phyloP scores from a whole-genome alignment of 2,888 invertebrate genomes.

The Brachyptera risi region DNA sequence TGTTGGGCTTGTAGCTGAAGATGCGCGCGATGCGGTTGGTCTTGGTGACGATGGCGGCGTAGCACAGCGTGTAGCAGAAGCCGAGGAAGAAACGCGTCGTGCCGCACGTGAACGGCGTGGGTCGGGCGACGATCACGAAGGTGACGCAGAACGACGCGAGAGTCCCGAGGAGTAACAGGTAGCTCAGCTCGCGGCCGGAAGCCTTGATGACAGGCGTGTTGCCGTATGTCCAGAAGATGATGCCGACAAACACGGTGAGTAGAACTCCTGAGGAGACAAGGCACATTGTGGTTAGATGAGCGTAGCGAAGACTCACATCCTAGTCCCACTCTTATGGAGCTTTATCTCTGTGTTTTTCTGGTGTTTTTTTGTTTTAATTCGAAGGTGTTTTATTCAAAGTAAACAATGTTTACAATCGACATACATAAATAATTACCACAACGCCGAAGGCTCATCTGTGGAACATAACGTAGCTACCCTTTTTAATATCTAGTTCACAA shows the following conservation, averaged over 20 bases:
- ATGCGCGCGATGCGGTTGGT: conserved; percentile 54
- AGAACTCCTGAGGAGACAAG: conserved; percentile 43
- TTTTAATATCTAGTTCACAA: no score
- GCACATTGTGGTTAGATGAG: no score
- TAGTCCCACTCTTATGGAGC: no score
- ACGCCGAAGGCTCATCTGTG: no score
- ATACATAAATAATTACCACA: no score
- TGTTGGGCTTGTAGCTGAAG: conserved; percentile 45
- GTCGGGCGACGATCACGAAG: conserved; percentile 51
- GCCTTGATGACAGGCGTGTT: conserved; percentile 55
- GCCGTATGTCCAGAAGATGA: conserved; percentile 49
- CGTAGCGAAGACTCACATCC: no score
- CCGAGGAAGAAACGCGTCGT: conserved; percentile 51
- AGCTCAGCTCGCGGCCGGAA: conserved; percentile 52
- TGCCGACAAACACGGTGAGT: conserved; percentile 45
- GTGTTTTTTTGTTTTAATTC: no score
- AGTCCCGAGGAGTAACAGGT: conserved; percentile 48
- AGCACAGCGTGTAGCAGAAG: conserved; percentile 52
- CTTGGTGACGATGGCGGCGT: conserved; percentile 53
- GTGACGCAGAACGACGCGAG: conserved; percentile 50
- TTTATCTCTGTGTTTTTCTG: no score
- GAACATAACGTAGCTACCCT: no score
- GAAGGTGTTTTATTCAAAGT: no score
- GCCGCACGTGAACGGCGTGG: conserved; percentile 47
- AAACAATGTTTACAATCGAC: no score